A percentile compares a stretch with the other conserved stretches of the same genome.
Conservation (phyloP, 1,140 invertebrate genomes). For the Rhyzopertha dominica region DNA sequence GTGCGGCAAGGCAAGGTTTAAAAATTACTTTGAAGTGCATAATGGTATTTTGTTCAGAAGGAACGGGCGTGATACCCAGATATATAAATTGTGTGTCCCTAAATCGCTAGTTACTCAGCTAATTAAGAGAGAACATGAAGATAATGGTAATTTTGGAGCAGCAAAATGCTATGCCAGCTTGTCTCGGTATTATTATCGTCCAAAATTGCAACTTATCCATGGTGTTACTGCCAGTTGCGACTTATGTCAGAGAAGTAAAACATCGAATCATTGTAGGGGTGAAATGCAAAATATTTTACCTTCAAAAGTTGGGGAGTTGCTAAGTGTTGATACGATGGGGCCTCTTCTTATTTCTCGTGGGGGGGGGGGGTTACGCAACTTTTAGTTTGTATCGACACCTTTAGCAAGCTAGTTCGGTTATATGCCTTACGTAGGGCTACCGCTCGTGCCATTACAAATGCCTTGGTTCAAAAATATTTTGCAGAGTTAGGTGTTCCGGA, state of each 20-base stretch:
- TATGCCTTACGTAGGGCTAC: conserved; percentile 9
- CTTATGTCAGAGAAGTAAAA: conserved; percentile 10
- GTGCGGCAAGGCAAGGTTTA: background rate
- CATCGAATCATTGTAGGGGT: background rate
- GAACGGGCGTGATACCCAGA: background rate
- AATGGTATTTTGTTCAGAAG: conserved; percentile 1
- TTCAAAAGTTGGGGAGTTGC: background rate
- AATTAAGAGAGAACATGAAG: conserved; percentile 2
- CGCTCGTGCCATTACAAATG: background rate
- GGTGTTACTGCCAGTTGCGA: conserved; percentile 2
- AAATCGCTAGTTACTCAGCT: background rate
- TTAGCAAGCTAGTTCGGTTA: conserved; percentile 4
- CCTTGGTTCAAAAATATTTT: conserved; percentile 9
- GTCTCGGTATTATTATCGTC: conserved; percentile 1
- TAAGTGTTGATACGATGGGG: conserved; percentile 7
- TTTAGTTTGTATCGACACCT: conserved; percentile 4
- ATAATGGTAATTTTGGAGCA: conserved; percentile 7
- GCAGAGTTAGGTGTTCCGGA: background rate
- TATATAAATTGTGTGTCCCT: conserved; percentile 7
- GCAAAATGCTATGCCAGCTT: background rate
- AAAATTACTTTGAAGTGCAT: conserved; percentile 3
- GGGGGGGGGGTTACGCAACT: conserved; percentile 9
- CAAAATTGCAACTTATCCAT: conserved; percentile 1
- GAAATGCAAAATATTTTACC: conserved; percentile 5
- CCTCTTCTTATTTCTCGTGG: background rate